Evolutionary conservation across 2,888 invertebrate species (phyloP), one percentile per base, ranked within the genome.

Genomic region (Endomychus coccineus): DNA sequence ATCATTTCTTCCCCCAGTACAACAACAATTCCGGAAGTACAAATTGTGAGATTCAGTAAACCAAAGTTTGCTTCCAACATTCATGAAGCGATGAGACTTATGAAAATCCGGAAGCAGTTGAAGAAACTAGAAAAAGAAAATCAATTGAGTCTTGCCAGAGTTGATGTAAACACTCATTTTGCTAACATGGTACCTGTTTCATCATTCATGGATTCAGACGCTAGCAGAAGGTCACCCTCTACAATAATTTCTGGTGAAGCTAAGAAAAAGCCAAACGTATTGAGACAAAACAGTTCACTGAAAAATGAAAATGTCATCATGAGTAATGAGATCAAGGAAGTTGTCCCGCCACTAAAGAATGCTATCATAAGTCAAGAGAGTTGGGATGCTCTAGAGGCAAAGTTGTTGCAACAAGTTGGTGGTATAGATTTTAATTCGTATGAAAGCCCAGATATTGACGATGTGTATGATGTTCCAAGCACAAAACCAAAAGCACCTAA

Each of bases 61-160:
- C 79, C 78, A 0, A 82, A 78, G 64, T 75, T 78, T 38, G 80
- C 80, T 1, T 75, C 76, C 1, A 81, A 80, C 58, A 69, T 80
- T 25, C 70, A 72, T 47, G 81, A 82, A 65, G 79, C 80, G 1
- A 74, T 71, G 49, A 71, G 71, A 46, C 61, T 80, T 33, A 78
- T 78, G 71, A 79, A 78, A 60, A 74, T 79, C 56, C 66, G 80
- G 4, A 79, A 75, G 44, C 74, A 76, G 46, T 60, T 81, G 42
- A 75, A 77, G 17, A 75, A 75, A 50, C 69, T 77, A 51, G 77
- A 77, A 49, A 70, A 71, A 34, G 71, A 57, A 27, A 58, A 55
- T 39, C 53, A 60, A 42, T 30, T 59, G 11, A 49, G 53, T 34
- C 39, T 56, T 39, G 36, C 71, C 3, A 45, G 42, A 24, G 23